A percentile compares a stretch with the other conserved stretches of the same genome.
These are phyloP conservation scores for Phalera bucephala DNA, from an alignment of 2,888 invertebrate genomes.

Conservation along the genomic window DNA sequence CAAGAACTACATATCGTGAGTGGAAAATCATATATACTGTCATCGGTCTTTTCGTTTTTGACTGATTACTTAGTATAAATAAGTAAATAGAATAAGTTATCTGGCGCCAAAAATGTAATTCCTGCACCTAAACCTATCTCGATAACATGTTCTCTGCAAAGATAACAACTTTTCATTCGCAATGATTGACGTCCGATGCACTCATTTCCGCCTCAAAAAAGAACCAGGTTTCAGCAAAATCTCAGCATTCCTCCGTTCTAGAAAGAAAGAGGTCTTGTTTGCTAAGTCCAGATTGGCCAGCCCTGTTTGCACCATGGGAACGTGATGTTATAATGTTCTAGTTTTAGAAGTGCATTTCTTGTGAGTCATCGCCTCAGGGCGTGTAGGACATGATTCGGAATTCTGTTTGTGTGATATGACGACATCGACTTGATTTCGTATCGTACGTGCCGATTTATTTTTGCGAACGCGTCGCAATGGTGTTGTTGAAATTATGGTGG, in stretches of 20 bases:
- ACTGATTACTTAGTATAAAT: too few relatives aligned
- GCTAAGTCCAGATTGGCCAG: conserved; percentile 14
- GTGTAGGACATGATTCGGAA: conserved; percentile 24
- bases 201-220: neutral
- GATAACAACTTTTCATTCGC: neutral
- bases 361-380: conserved; percentile 34
- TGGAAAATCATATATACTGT: too few relatives aligned
- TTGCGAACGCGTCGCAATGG: neutral
- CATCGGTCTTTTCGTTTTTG: too few relatives aligned
- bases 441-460: conserved; percentile 19
- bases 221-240: neutral
- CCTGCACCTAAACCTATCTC: too few relatives aligned
- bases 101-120: too few relatives aligned
- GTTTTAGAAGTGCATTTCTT: conserved; percentile 43
- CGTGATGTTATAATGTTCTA: conserved; percentile 40
- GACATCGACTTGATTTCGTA: conserved; percentile 27
- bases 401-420: conserved; percentile 30
- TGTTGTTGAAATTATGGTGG: conserved; percentile 1
- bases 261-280: conserved; percentile 4
- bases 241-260: neutral
- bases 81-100: too few relatives aligned
- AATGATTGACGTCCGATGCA: neutral
- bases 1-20: too few relatives aligned
- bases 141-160: neutral
- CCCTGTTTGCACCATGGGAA: conserved; percentile 35